Percentiles rank a stretch among this genome's conserved stretches.
These are phyloP conservation scores for Melanostigma gelatinosum DNA, from an alignment of 2,113 vertebrate species.

Conservation along the genomic window DNA sequence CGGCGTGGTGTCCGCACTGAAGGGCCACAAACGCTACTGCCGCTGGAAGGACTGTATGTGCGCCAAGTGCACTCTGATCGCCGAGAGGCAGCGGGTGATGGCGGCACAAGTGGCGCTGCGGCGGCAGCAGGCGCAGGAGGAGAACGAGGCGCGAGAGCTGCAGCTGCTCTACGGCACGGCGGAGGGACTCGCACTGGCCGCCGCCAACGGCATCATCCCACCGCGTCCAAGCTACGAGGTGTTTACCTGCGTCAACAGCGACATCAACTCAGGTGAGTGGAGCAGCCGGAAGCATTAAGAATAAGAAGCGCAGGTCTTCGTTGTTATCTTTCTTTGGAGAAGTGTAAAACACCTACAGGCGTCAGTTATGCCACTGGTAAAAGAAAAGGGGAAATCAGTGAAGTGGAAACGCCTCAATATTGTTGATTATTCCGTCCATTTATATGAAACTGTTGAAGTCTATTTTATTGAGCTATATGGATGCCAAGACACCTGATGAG, in stretches of 20 bases:
- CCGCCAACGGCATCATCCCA: slow-evolving; percentile 97
- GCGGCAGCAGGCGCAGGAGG: slow-evolving; percentile 97
- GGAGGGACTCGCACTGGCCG: slow-evolving; percentile 96
- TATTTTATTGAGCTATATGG: background rate
- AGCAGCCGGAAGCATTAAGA: background rate
- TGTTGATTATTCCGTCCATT: too few species aligned
- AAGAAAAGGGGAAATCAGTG: background rate
- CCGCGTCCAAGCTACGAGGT: slow-evolving; percentile 94
- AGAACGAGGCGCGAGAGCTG: slow-evolving; percentile 96
- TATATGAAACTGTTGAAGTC: background rate
- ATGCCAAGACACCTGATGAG: background rate
- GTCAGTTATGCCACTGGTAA: background rate
- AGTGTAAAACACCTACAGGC: background rate
- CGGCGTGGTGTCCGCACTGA: slow-evolving; percentile 96
- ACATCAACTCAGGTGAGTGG: slow-evolving; percentile 83
- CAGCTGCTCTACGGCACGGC: slow-evolving; percentile 98
- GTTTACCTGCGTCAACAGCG: slow-evolving; percentile 87
- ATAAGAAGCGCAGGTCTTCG: too few species aligned
- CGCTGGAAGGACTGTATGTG: slow-evolving; percentile 99
- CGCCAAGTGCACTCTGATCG: slow-evolving; percentile 98
- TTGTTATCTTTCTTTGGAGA: too few species aligned
- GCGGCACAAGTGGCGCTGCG: slow-evolving; percentile 96
- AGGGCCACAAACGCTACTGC: slow-evolving; percentile 99
- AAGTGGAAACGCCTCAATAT: background rate
- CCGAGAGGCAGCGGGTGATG: slow-evolving; percentile 98